Percentiles rank a stretch among this genome's conserved stretches.
phyloP scores from a whole-genome alignment of 2,888 invertebrate genomes.

The Drosophila algonquin region DNA sequence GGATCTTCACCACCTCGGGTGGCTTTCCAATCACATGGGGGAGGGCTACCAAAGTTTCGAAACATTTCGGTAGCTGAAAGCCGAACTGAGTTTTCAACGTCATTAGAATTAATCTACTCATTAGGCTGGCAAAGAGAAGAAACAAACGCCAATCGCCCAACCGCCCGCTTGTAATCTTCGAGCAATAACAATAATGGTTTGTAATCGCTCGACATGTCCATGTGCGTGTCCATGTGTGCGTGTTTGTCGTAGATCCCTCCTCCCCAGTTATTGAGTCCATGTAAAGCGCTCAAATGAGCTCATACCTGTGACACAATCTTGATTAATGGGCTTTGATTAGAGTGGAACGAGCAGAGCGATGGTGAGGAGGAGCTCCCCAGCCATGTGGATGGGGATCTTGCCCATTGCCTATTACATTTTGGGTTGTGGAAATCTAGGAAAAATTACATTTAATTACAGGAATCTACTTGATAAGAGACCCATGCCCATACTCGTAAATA shows the following conservation, averaged over 20 bases:
- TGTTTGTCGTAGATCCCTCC: constrained; percentile 20
- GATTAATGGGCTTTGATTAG: constrained; percentile 58
- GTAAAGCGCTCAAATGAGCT: constrained; percentile 55
- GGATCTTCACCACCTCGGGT: constrained; percentile 6
- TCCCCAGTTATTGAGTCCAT: constrained; percentile 33
- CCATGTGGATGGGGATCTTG: constrained; percentile 20
- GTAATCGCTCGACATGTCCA: constrained; percentile 27
- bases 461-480: constrained; percentile 21
- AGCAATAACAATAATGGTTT: constrained; percentile 39
- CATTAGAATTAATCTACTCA: constrained; percentile 41
- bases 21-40: constrained; percentile 16
- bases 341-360: background rate
- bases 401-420: background rate
- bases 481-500: constrained; percentile 15
- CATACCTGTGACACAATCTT: constrained; percentile 73
- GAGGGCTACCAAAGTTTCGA: constrained; percentile 8
- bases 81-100: constrained; percentile 15
- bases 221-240: constrained; percentile 22
- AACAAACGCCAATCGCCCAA: background rate
- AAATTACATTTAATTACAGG: constrained; percentile 33
- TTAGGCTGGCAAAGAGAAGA: background rate
- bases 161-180: constrained; percentile 16
- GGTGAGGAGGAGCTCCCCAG: background rate
- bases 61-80: constrained; percentile 18
- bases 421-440: constrained; percentile 4